Evolutionary conservation across 2,797 vertebrate genomes (phyloP), one percentile per base, ranked within the genome.

Genomic region (Acanthurus tractus): DNA sequence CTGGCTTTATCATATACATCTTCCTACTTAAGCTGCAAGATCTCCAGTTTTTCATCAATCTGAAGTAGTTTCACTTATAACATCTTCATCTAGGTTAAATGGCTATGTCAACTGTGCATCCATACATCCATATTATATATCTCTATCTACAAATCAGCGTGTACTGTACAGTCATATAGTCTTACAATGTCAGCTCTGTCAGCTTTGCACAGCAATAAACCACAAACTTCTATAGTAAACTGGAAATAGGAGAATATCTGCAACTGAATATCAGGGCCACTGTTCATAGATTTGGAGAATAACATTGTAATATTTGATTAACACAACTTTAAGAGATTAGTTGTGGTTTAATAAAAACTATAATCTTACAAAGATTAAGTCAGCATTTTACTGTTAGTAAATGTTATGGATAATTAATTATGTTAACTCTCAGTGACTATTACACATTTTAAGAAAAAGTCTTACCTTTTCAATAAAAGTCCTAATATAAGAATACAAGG

Each of bases 141-240:
- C 45, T 80, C 13, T 68, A 83, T 81, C 49, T 87, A 76, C 78
- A 89, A 61, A 78, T 70, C 22, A 77, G 58, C 73, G 50, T 53
- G 74, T 70, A 68, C 86, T 80, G 74, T 86, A 83, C 85, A 88
- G 55, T 82, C 57, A 23, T 53, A 44, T 29, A 71, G 38, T 84
- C 53, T 45, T 53, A 52, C 22, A 68, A 53, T 34, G 23, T 46
- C 20, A 57, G 46, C 55, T 77, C 57, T 34, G 71, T 84, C 14
- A 12, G 50, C 81, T 65, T 61, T 52, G 23, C 65, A 80, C 78
- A 75, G 79, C 75, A 74, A 75, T 62, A 69, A 83, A 76, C 58
- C 61, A 79, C 71, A 63, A 70, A 57, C 36, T 20, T 69, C 69
- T 78, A 61, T 20, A 56, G 50, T 56, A 82, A 78, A 62, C 83